Evolutionary conservation across 2,888 invertebrate genomes (phyloP).

Genomic region (Dastarcus helophoroides): DNA sequence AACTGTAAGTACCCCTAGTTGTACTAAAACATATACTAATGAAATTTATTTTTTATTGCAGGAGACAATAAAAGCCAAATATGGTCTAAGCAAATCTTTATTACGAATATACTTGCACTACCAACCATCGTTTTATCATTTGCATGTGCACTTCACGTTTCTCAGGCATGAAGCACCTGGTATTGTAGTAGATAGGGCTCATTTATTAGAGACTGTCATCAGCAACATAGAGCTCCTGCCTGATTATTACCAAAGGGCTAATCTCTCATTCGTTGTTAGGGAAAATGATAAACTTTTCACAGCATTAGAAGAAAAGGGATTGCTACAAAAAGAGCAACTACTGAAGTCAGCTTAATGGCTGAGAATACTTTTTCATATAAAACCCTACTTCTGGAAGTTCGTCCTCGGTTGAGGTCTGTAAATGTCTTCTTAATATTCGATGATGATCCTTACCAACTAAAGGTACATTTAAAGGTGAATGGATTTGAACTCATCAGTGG

Average conservation of each 20-base stretch:
- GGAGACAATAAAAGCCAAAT: constrained; percentile 67
- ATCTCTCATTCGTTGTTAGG: constrained; percentile 67
- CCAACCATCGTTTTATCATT: constrained; percentile 93
- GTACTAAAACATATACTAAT: too few relatives aligned
- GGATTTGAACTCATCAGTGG: constrained; percentile 19
- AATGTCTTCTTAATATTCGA: constrained; percentile 46
- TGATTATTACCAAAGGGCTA: constrained; percentile 74
- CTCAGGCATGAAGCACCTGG: constrained; percentile 72
- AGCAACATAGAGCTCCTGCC: constrained; percentile 73
- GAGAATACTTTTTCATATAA: constrained; percentile 9
- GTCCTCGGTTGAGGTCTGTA: constrained; percentile 48
- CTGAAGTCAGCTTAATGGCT: constrained; percentile 15
- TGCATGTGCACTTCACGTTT: constrained; percentile 88
- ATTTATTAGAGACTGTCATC: constrained; percentile 79
- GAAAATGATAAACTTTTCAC: constrained; percentile 64
- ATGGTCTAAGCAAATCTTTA: constrained; percentile 55
- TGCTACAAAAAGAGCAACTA: constrained; percentile 35
- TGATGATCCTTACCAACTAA: constrained; percentile 15
- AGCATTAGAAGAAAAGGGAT: constrained; percentile 48
- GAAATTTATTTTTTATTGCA: constrained; percentile 33
- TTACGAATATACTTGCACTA: constrained; percentile 85
- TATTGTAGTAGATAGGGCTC: constrained; percentile 74
- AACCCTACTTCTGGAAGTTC: constrained; percentile 46
- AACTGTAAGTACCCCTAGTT: constrained; percentile 47
- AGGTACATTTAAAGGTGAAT: constrained; percentile 19